Percentiles rank a stretch among this genome's conserved stretches.
Evolutionary conservation across 2,888 invertebrate genomes (phyloP).

Genomic region (Watsonalla cultraria): DNA sequence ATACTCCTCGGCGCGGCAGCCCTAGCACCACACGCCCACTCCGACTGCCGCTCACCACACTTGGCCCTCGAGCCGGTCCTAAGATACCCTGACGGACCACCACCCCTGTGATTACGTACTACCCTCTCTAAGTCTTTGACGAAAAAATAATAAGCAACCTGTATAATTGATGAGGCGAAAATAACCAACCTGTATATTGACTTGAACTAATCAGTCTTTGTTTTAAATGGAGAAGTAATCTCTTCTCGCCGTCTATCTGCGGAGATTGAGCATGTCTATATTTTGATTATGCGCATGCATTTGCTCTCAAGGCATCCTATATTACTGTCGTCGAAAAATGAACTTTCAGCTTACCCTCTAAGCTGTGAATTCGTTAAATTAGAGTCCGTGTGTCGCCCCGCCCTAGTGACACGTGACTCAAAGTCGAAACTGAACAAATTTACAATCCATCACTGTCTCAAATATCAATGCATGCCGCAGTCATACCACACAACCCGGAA

Average conservation of each 20-base stretch:
- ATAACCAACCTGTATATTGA: too few species aligned
- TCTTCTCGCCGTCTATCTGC: background rate
- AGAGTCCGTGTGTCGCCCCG: background rate
- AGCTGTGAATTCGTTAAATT: background rate
- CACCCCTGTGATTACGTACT: slow-evolving; percentile 84
- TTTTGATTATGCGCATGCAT: background rate
- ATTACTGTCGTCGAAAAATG: background rate
- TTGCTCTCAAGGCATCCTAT: background rate
- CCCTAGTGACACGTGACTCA: background rate
- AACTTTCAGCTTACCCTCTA: background rate
- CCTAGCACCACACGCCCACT: slow-evolving; percentile 91
- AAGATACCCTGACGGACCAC: slow-evolving; percentile 94
- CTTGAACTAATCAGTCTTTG: too few species aligned
- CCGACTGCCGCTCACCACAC: slow-evolving; percentile 89
- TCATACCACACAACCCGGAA: background rate
- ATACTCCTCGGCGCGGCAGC: slow-evolving; percentile 95
- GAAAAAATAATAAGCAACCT: background rate
- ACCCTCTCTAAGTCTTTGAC: background rate
- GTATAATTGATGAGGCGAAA: too few species aligned
- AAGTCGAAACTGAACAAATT: background rate
- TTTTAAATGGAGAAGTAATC: background rate
- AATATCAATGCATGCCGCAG: background rate
- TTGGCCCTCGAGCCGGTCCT: slow-evolving; percentile 92
- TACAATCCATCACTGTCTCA: background rate
- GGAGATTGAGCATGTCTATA: background rate